phyloP scores from a whole-genome alignment of 2,888 invertebrate genomes.

The Gymnoscelis rufifasciata region DNA sequence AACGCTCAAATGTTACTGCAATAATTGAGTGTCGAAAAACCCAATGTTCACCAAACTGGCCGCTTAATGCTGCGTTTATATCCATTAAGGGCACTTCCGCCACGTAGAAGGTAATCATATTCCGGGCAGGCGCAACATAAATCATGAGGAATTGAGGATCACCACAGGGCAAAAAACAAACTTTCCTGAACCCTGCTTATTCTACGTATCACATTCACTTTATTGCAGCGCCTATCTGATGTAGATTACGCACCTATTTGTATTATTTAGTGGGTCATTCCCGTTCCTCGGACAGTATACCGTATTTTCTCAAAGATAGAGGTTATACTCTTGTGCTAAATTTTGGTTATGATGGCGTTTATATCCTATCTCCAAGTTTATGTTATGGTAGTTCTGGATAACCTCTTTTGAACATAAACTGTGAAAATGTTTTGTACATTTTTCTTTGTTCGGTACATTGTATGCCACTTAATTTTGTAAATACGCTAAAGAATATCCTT shows the following conservation, averaged over 20 bases:
- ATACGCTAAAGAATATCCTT: too few relatives aligned
- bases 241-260: conserved; percentile 41
- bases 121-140: conserved; percentile 70
- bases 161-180: conserved; percentile 64
- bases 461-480: neutral
- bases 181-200: conserved; percentile 50
- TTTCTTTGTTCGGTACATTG: conserved; percentile 21
- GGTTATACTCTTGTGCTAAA: conserved; percentile 11
- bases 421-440: conserved; percentile 21
- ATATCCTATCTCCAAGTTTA: conserved; percentile 18
- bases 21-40: conserved; percentile 37
- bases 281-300: conserved; percentile 13
- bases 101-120: conserved; percentile 68
- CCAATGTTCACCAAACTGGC: conserved; percentile 47
- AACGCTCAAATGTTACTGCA: conserved; percentile 36
- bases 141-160: conserved; percentile 70
- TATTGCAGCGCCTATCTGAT: conserved; percentile 50
- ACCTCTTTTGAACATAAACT: conserved; percentile 27
- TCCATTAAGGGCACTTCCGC: conserved; percentile 73
- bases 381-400: conserved; percentile 21
- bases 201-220: conserved; percentile 56
- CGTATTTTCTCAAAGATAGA: conserved; percentile 6
- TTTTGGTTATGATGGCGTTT: conserved; percentile 11
- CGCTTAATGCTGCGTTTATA: conserved; percentile 72
- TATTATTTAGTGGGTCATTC: conserved; percentile 30